Base-by-base conservation (phyloP, 2,888 invertebrate species). In the Plebejus argus region DNA sequence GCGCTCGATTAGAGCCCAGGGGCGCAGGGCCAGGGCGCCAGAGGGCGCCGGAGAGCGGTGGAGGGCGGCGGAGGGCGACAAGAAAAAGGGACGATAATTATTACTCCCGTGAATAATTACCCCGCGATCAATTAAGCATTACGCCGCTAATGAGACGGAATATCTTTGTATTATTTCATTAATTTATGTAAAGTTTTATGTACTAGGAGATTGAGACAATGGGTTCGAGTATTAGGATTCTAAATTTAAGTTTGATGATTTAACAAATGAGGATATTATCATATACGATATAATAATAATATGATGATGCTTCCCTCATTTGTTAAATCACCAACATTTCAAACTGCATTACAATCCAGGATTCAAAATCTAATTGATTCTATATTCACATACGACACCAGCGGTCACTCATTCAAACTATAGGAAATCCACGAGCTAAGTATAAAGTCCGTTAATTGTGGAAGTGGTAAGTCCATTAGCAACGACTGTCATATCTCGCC, bases 51-150 rank as follows among this genome's bases (percentile, higher is more conserved):
- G 61, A 23, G 28, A 12, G 61, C 4, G 20, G 1, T 4, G 66
- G 12, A 6, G 61, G 20, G 20, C 20, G 84, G 83, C 18, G 82
- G 81, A 83, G 85, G 86, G 87, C 83, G 91, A 91, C 92, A 92
- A 92, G 91, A 93, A 92, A 92, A 93, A 93, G 92, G 93, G 92
- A 92, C 86, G 91, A 93, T 93, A 93, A 93, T 93, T 92, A 76
- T 89, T 91, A 91, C 78, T 79, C 90, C 90, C 90, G 92, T 92
- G 93, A 93, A 93, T 93, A 93, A 93, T 93, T 93, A 93, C 91
- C 90, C 87, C 83, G 85, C 87, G 89, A 91, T 92, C 92, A 92
- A 92, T 93, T 92, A 91, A 86, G 88, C 88, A 89, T 89, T 89
- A 89, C 85, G 86, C 86, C 86, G 85, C 87, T 90, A 92, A 92